Conservation (phyloP, 1,140 invertebrate species). For the Stenopsyche tienmushanensis region DNA sequence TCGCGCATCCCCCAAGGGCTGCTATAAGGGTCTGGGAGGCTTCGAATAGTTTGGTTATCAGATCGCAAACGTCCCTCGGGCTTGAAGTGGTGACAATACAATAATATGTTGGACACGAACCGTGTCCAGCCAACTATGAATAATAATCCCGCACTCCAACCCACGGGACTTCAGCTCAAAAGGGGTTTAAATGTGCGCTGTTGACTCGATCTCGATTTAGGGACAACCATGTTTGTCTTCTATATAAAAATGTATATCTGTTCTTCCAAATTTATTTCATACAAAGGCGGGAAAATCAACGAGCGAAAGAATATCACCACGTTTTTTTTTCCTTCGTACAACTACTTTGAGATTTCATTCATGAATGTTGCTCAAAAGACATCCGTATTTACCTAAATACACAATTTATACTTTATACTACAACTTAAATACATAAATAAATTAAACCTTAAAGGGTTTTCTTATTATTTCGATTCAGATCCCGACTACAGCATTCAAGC, state of each 20-base stretch:
- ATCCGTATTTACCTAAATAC: too few species aligned
- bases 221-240: slow-evolving; percentile 4
- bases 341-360: too few species aligned
- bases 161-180: slow-evolving; percentile 12
- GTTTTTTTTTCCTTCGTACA: too few species aligned
- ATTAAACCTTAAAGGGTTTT: too few species aligned
- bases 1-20: background rate
- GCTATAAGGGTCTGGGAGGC: slow-evolving; percentile 2
- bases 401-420: too few species aligned
- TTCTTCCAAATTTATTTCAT: too few species aligned
- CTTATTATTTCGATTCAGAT: too few species aligned
- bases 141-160: slow-evolving; percentile 13
- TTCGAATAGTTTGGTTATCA: slow-evolving; percentile 19
- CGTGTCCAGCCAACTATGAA: slow-evolving; percentile 16
- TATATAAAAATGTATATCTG: background rate
- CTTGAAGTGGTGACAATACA: slow-evolving; percentile 18
- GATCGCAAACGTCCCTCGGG: slow-evolving; percentile 31
- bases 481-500: too few species aligned
- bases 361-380: too few species aligned
- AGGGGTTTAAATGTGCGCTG: background rate
- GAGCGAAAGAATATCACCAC: too few species aligned
- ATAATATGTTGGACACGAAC: slow-evolving; percentile 18
- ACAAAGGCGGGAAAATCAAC: too few species aligned
- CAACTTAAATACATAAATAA: too few species aligned
- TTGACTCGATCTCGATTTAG: slow-evolving; percentile 7